Conservation (phyloP, 2,888 invertebrate species). For the Epinotia demarniana region DNA sequence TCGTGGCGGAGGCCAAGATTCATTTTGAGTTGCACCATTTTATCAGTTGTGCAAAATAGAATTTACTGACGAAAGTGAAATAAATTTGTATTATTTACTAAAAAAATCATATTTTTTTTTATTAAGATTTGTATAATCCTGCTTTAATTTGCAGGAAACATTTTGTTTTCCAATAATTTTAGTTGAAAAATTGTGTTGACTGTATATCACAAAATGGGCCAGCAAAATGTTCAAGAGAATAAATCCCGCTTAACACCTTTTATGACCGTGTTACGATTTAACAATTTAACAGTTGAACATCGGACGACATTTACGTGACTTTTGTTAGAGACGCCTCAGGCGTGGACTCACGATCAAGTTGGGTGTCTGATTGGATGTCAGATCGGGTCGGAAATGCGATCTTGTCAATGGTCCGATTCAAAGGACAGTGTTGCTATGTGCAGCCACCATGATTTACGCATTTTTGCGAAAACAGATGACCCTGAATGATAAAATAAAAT, state of each 20-base stretch:
- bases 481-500: too few species aligned
- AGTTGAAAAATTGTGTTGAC: not conserved
- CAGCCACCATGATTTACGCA: not conserved
- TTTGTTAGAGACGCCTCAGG: slow-evolving; percentile 14
- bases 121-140: too few species aligned
- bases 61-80: too few species aligned
- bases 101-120: too few species aligned
- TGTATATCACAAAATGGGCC: slow-evolving; percentile 61
- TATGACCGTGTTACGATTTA: slow-evolving; percentile 21
- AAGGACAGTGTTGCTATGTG: not conserved
- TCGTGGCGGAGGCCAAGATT: too few species aligned
- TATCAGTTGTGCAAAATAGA: too few species aligned
- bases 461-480: not conserved
- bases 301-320: slow-evolving; percentile 23
- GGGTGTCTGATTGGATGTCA: not conserved
- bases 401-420: not conserved
- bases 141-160: too few species aligned
- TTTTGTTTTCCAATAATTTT: not conserved
- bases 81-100: too few species aligned
- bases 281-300: slow-evolving; percentile 33
- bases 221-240: slow-evolving; percentile 55
- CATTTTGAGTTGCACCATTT: too few species aligned
- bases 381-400: not conserved
- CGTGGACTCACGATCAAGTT: not conserved
- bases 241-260: slow-evolving; percentile 43